A percentile compares a stretch with the other conserved stretches of the same genome.
phyloP scores from a whole-genome alignment of 2,888 invertebrate species.

The Sceliomorpha sp. region DNA sequence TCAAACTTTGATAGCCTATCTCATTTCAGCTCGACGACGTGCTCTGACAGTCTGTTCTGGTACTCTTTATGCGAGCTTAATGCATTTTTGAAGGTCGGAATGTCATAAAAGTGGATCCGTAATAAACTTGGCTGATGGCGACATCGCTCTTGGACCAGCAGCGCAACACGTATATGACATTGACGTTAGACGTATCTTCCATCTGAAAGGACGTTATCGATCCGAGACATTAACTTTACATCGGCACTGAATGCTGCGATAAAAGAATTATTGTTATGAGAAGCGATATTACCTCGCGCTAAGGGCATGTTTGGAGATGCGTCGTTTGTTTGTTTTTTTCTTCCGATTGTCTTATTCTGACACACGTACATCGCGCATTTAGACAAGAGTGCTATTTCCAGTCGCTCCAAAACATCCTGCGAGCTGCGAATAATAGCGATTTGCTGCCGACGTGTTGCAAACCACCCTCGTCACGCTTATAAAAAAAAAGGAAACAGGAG shows the following conservation, averaged over 20 bases:
- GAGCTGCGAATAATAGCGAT: slow-evolving; percentile 48
- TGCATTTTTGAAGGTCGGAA: slow-evolving; percentile 64
- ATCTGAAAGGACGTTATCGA: slow-evolving; percentile 11
- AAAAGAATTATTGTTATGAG: slow-evolving; percentile 17
- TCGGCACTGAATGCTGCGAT: slow-evolving; percentile 11
- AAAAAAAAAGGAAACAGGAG: slow-evolving; percentile 36
- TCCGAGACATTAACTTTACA: slow-evolving; percentile 15
- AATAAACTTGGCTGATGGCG: slow-evolving; percentile 57
- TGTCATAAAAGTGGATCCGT: slow-evolving; percentile 62
- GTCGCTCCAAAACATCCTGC: slow-evolving; percentile 16
- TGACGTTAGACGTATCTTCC: slow-evolving; percentile 13
- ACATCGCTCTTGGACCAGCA: slow-evolving; percentile 35
- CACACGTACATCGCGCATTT: slow-evolving; percentile 23
- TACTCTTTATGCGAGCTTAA: slow-evolving; percentile 60
- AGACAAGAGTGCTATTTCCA: slow-evolving; percentile 22
- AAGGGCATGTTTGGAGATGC: slow-evolving; percentile 8
- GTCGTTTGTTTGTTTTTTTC: slow-evolving; percentile 17
- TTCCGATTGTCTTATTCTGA: slow-evolving; percentile 27
- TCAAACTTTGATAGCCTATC: slow-evolving; percentile 65
- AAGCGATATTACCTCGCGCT: slow-evolving; percentile 15
- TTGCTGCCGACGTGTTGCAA: slow-evolving; percentile 33
- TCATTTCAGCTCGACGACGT: slow-evolving; percentile 37
- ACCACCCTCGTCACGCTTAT: slow-evolving; percentile 26
- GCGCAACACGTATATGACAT: slow-evolving; percentile 23
- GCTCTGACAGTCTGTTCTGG: slow-evolving; percentile 48